Evolutionary conservation across 2,113 vertebrate species (phyloP), one percentile per base, ranked within the genome.

Genomic region (Psophia crepitans): DNA sequence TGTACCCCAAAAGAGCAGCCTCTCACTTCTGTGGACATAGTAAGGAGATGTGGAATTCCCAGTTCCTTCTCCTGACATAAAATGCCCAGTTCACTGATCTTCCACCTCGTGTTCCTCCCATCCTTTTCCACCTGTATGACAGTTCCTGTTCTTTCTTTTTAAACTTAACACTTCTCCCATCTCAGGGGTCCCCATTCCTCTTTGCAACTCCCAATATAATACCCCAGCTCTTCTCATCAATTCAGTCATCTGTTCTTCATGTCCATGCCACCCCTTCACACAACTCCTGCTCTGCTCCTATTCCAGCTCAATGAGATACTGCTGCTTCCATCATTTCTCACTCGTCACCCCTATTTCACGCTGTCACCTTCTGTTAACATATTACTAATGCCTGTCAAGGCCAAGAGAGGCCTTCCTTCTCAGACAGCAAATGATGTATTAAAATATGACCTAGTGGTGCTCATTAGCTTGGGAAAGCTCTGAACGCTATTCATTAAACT

Each of bases 91-190:
- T 82, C 64, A 41, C 22, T 16, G 11, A 0, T 60, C 39, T 74
- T 76, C 28, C 26, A 20, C 19, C 9, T 73, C 0, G 0, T 37
- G 24, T 71, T 71, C 65, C 12, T 3, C 39, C 39, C 14, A 37
- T 26, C 37, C 12, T 73, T 66, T 63, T 60, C 23, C 35, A 46
- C 15, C 28, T 30, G 6, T 53, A 14, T 30, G 44, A 53, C 53
- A 63, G 20, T 9, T 30, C 9, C 26, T 24, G 10, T 51, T 23
- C 35, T 78, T 87, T 81, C 53, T 70, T 73, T 69, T 70, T 64
- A 37, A 80, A 33, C 9, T 24, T 61, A 70, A 24, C 20, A 8
- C 3, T 65, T 27, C 20, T 64, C 10, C 32, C 14, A 63, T 61
- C 30, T 68, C 26, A 23, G 58, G 63, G 28, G 30, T 64, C 11